Percentiles rank a stretch among this genome's conserved stretches.
Evolutionary conservation across 23 tunicate species (phyloP).

Genomic region (Ciona savignyi): DNA sequence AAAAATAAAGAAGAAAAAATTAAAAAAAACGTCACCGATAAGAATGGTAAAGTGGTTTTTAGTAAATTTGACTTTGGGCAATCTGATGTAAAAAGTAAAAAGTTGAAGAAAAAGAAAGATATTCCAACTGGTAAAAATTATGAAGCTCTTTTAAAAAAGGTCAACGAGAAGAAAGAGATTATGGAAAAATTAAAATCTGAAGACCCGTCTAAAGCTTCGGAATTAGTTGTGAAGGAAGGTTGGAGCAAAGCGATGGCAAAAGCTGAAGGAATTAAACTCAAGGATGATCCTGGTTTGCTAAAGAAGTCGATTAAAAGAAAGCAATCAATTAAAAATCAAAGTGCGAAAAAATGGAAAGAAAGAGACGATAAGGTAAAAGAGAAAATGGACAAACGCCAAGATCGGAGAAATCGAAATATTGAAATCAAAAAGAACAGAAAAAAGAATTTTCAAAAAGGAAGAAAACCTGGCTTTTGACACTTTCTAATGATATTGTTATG

Average conservation of each 20-base stretch:
- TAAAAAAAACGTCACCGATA: slow-evolving; percentile 12
- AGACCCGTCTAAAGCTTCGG: slow-evolving; percentile 52
- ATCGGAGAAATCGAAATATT: slow-evolving; percentile 35
- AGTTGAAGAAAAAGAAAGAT: slow-evolving; percentile 9
- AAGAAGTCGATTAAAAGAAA: slow-evolving; percentile 59
- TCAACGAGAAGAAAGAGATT: slow-evolving; percentile 26
- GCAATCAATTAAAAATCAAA: slow-evolving; percentile 34
- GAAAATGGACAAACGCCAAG: slow-evolving; percentile 50
- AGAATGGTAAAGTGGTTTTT: slow-evolving; percentile 51
- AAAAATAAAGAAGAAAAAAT: slow-evolving; percentile 6
- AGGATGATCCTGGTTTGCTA: slow-evolving; percentile 57
- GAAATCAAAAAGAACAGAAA: slow-evolving; percentile 38
- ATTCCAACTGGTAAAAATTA: slow-evolving; percentile 41
- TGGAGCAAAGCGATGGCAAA: slow-evolving; percentile 74
- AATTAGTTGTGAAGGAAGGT: slow-evolving; percentile 25
- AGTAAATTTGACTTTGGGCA: slow-evolving; percentile 77
- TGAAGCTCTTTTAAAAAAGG: slow-evolving; percentile 32
- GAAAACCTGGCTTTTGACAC: background rate
- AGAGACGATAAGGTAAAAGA: slow-evolving; percentile 40
- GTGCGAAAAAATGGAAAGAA: slow-evolving; percentile 75
- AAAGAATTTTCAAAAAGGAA: slow-evolving; percentile 9
- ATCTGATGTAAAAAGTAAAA: slow-evolving; percentile 12
- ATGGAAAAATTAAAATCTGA: slow-evolving; percentile 38
- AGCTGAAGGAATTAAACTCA: slow-evolving; percentile 61
- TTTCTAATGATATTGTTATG: background rate